A percentile compares a stretch with the other conserved stretches of the same genome.
Evolutionary conservation across 2,113 vertebrate genomes (phyloP).

Genomic region (Rhinolophus ferrumequinum): DNA sequence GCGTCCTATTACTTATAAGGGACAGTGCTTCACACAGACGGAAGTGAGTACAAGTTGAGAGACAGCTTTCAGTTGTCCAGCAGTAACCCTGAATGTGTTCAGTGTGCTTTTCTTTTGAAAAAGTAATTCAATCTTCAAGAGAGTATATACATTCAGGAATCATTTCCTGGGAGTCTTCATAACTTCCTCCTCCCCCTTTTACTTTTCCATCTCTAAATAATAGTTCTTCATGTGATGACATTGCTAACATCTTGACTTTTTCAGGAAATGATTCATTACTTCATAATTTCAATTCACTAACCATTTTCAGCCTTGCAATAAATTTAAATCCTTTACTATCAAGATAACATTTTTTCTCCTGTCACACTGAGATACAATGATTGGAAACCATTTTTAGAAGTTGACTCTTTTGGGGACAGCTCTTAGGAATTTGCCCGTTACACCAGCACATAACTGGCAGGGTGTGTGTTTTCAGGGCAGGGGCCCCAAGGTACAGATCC

Average conservation of each 20-base stretch:
- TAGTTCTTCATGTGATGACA: constrained; percentile 46
- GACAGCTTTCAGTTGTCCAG: not conserved
- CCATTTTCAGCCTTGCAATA: constrained; percentile 69
- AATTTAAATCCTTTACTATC: constrained; percentile 77
- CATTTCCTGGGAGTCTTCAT: constrained; percentile 57
- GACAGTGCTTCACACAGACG: not conserved
- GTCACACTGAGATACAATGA: constrained; percentile 52
- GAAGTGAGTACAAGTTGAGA: not conserved
- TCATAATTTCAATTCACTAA: constrained; percentile 75
- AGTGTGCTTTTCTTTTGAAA: constrained; percentile 43
- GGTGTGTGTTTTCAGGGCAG: not conserved
- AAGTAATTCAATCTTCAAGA: constrained; percentile 58
- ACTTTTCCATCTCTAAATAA: constrained; percentile 54
- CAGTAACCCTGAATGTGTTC: not conserved
- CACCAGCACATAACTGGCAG: not conserved
- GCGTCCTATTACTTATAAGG: not conserved
- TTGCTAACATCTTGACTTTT: constrained; percentile 61
- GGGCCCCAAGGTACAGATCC: not conserved
- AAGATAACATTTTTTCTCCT: constrained; percentile 72
- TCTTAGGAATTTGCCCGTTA: not conserved
- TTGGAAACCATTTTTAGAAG: constrained; percentile 57
- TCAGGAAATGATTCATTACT: constrained; percentile 74
- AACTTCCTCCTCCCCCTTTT: not conserved
- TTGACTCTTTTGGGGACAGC: not conserved
- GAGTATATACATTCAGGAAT: constrained; percentile 43